A percentile compares a stretch with the other conserved stretches of the same genome.
These are phyloP conservation scores for Melanostoma mellinum DNA, from an alignment of 2,888 invertebrate genomes.

Conservation along the genomic window DNA sequence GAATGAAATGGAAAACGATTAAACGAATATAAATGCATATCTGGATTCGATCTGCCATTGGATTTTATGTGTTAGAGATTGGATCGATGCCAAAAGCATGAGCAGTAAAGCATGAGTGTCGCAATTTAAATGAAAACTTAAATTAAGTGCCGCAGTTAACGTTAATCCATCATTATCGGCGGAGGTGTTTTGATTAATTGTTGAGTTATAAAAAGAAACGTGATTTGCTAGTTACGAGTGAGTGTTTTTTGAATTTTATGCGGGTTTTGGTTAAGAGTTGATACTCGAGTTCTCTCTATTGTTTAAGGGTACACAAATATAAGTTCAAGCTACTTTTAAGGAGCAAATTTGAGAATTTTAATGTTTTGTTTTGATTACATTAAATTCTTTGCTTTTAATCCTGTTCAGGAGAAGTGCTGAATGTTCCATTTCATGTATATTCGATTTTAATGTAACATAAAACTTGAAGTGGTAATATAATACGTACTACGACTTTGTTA, in stretches of 20 bases:
- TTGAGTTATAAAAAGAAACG: not conserved
- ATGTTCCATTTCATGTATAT: no score
- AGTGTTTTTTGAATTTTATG: slow-evolving; percentile 1
- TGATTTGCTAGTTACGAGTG: not conserved
- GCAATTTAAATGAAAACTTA: slow-evolving; percentile 59
- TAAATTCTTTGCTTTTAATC: no score
- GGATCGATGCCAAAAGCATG: slow-evolving; percentile 60
- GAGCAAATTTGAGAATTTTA: no score
- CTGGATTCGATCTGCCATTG: slow-evolving; percentile 46
- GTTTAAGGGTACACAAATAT: no score
- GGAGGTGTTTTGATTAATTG: slow-evolving; percentile 57
- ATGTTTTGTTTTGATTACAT: no score
- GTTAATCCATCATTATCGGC: slow-evolving; percentile 59
- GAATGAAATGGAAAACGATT: slow-evolving; percentile 56
- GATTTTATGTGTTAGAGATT: slow-evolving; percentile 39
- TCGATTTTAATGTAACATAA: no score
- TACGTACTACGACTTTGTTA: no score
- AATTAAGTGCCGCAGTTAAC: slow-evolving; percentile 52
- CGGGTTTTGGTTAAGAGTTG: no score
- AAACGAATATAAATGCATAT: slow-evolving; percentile 36
- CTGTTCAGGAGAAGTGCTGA: no score
- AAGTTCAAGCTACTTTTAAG: no score
- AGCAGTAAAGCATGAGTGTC: slow-evolving; percentile 22
- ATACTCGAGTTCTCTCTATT: no score
- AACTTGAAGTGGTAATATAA: no score